phyloP scores from a whole-genome alignment of 2,797 vertebrate genomes.

The Australoheros facetus region DNA sequence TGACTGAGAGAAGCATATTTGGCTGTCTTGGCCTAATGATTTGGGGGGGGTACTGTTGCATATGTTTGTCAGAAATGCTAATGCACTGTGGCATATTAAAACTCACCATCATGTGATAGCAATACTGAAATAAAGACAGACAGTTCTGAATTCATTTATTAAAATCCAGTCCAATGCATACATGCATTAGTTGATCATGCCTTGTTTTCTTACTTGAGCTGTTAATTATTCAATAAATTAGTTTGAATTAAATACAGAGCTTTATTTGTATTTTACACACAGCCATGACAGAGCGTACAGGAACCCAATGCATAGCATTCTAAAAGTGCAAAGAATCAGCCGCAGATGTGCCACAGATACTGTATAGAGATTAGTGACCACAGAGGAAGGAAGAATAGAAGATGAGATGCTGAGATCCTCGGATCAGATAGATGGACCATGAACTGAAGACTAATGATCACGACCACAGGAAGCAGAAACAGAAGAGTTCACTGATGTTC shows the following conservation, averaged over 20 bases:
- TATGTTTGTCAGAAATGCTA: slow-evolving; percentile 5
- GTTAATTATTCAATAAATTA: slow-evolving; percentile 76
- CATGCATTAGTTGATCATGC: slow-evolving; percentile 75
- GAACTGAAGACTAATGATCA: slow-evolving; percentile 34
- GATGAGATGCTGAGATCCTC: slow-evolving; percentile 46
- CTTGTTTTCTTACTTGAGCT: slow-evolving; percentile 50
- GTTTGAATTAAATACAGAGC: slow-evolving; percentile 71
- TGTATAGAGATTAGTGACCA: slow-evolving; percentile 50
- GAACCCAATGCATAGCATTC: slow-evolving; percentile 73
- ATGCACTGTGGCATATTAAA: slow-evolving; percentile 16
- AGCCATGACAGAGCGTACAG: slow-evolving; percentile 68
- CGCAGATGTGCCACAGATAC: slow-evolving; percentile 62
- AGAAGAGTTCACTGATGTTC: neutral
- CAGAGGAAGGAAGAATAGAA: slow-evolving; percentile 46
- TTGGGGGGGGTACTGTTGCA: neutral
- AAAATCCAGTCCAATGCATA: slow-evolving; percentile 77
- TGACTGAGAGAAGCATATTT: slow-evolving; percentile 33
- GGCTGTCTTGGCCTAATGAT: neutral
- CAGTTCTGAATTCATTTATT: slow-evolving; percentile 77
- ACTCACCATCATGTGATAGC: slow-evolving; percentile 21
- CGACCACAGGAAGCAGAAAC: slow-evolving; percentile 31
- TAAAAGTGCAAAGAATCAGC: slow-evolving; percentile 75
- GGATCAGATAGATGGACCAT: slow-evolving; percentile 52
- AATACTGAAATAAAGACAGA: slow-evolving; percentile 39
- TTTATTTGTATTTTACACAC: slow-evolving; percentile 60